Conservation (phyloP, 2,797 vertebrate genomes). For the Sebastes hopkinsi region DNA sequence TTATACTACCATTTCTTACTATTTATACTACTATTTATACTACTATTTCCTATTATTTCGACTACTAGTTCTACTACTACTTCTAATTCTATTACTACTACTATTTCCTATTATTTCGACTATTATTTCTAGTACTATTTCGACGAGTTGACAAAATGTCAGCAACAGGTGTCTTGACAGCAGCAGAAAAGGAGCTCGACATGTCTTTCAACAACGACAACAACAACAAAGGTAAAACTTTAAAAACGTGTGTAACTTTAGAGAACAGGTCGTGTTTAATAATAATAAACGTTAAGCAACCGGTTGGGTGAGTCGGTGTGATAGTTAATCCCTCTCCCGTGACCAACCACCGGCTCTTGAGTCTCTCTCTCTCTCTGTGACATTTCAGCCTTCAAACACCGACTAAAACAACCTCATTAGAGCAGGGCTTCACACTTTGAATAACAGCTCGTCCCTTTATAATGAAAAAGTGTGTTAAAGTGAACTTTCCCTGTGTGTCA, state of each 20-base stretch:
- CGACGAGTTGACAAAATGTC: slow-evolving; percentile 42
- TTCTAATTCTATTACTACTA: too few species aligned
- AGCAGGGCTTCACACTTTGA: rapidly evolving
- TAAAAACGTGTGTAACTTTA: neutral
- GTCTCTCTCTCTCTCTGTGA: neutral
- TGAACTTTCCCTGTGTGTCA: slow-evolving; percentile 22
- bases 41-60: too few species aligned
- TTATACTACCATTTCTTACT: too few species aligned
- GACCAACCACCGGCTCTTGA: slow-evolving; percentile 61
- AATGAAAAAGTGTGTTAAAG: neutral
- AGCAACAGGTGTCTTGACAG: slow-evolving; percentile 70
- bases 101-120: too few species aligned
- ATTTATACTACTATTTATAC: too few species aligned
- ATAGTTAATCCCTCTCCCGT: slow-evolving; percentile 79
- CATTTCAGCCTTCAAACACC: slow-evolving; percentile 9
- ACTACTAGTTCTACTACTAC: too few species aligned
- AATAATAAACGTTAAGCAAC: slow-evolving; percentile 24
- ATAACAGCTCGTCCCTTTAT: too few species aligned
- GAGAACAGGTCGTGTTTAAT: slow-evolving; percentile 4
- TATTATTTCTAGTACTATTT: neutral
- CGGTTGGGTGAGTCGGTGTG: slow-evolving; percentile 54
- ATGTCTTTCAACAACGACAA: neutral
- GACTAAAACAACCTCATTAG: neutral
- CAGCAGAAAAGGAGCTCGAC: neutral
- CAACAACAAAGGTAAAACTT: neutral